phyloP scores from a whole-genome alignment of 2,888 invertebrate species.

The Agonum fuliginosum region DNA sequence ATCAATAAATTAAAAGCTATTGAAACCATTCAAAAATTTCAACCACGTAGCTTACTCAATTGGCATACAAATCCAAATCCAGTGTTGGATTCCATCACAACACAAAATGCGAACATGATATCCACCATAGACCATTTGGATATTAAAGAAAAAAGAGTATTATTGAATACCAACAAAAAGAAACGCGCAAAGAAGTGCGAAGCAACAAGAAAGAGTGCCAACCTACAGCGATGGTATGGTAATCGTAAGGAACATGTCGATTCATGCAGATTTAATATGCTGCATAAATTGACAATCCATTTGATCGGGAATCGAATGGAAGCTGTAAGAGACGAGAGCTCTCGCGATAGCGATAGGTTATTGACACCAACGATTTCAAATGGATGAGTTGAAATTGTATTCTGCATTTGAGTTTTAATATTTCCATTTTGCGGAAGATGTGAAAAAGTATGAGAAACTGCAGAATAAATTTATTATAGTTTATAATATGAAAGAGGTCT shows the following conservation, averaged over 20 bases:
- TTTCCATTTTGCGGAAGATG: not conserved
- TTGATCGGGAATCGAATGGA: conserved; percentile 27
- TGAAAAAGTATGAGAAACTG: not conserved
- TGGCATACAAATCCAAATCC: conserved; percentile 2
- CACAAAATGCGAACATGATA: not conserved
- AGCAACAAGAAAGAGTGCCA: conserved; percentile 6
- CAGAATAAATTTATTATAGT: not conserved
- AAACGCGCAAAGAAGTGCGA: not conserved
- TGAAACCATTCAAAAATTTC: not conserved
- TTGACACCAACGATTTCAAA: conserved; percentile 13
- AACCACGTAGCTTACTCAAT: not conserved
- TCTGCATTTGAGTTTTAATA: not conserved
- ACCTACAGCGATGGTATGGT: not conserved
- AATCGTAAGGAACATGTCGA: conserved; percentile 27
- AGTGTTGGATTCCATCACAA: not conserved
- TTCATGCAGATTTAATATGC: conserved; percentile 44
- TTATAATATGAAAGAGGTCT: no score
- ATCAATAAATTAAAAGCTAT: not conserved
- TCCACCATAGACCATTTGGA: not conserved
- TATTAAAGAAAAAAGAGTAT: not conserved
- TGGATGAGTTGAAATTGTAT: not conserved
- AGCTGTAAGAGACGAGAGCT: not conserved
- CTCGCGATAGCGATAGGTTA: not conserved
- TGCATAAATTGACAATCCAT: conserved; percentile 39
- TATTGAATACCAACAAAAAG: not conserved